These are phyloP conservation scores for Montipora capitata DNA, from an alignment of 92 coral and sea anemone genomes.

Conservation along the genomic window DNA sequence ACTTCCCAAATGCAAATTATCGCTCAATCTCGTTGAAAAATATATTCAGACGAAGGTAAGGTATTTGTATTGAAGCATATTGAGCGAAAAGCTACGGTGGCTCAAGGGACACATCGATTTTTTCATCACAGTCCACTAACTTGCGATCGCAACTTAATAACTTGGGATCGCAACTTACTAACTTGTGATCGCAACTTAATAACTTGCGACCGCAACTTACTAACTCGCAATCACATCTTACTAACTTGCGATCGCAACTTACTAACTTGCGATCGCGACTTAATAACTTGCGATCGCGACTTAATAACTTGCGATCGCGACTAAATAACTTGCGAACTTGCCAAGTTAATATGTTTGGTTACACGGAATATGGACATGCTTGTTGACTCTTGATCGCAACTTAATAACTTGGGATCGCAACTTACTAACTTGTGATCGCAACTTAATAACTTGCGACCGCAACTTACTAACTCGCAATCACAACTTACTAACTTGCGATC, in stretches of 20 bases:
- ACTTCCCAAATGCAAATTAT: too few species aligned
- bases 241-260: conserved; percentile 31
- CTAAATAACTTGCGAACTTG: conserved; percentile 33
- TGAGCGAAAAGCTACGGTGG: too few species aligned
- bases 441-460: conserved; percentile 20
- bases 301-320: conserved; percentile 31
- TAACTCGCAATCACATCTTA: conserved; percentile 28
- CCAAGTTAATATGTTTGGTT: neutral
- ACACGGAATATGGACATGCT: conserved; percentile 36
- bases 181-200: conserved; percentile 2
- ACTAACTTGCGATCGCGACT: conserved; percentile 26
- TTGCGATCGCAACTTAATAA: too few species aligned
- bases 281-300: conserved; percentile 28
- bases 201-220: conserved; percentile 19
- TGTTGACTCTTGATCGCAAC: conserved; percentile 25
- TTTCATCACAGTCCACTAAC: too few species aligned
- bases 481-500: conserved; percentile 31
- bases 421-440: neutral
- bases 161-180: too few species aligned
- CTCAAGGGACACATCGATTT: too few species aligned
- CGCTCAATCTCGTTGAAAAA: too few species aligned
- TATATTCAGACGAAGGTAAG: too few species aligned
- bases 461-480: conserved; percentile 15
- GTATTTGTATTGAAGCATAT: too few species aligned
- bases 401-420: too few species aligned